A percentile compares a stretch with the other conserved stretches of the same genome.
These are phyloP conservation scores for Acestrorhynchus altus DNA, from an alignment of 2,797 vertebrate genomes.

Conservation along the genomic window DNA sequence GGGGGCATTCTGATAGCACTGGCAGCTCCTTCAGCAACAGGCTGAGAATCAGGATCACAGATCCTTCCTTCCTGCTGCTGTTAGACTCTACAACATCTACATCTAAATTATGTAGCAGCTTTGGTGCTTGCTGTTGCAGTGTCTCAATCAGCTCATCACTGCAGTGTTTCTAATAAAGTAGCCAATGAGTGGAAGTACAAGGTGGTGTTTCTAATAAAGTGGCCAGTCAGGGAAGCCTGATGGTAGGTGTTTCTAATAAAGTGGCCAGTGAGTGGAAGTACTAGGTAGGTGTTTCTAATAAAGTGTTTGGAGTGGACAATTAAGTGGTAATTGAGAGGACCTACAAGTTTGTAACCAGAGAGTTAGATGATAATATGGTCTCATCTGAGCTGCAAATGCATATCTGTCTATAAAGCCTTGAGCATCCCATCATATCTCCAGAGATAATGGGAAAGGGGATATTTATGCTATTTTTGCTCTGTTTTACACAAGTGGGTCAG, in stretches of 20 bases:
- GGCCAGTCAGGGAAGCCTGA: neutral
- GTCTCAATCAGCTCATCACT: neutral
- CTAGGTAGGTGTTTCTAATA: neutral
- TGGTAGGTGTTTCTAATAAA: neutral
- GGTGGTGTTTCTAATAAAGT: no score
- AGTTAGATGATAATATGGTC: neutral
- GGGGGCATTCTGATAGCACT: no score
- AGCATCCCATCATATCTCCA: constrained; percentile 45
- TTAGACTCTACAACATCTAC: no score
- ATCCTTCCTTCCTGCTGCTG: no score
- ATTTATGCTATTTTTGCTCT: constrained; percentile 47
- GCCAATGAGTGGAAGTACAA: no score
- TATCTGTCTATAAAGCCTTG: constrained; percentile 33
- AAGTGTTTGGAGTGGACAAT: no score
- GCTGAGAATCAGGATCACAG: no score
- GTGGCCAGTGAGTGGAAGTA: neutral
- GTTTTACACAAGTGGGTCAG: constrained; percentile 55
- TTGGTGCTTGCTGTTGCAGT: neutral
- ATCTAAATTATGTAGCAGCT: constrained; percentile 9
- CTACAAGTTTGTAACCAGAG: no score
- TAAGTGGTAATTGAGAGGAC: no score
- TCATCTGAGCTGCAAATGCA: constrained; percentile 23
- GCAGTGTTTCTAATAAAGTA: no score
- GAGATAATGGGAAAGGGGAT: constrained; percentile 48
- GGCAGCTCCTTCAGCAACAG: no score